Conservation (phyloP, 1,140 invertebrate genomes). For the Ostrea edulis region DNA sequence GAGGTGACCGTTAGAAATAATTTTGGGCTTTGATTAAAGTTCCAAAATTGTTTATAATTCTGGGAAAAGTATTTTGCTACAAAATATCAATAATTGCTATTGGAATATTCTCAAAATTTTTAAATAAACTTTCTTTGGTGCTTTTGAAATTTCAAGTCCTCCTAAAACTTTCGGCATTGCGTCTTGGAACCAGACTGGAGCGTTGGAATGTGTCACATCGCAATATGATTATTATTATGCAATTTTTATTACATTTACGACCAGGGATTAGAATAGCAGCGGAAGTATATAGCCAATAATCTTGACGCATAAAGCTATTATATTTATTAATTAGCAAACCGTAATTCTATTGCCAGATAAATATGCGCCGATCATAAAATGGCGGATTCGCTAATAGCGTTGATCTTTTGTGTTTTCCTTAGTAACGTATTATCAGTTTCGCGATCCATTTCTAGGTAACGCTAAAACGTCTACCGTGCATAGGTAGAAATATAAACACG, state of each 20-base stretch:
- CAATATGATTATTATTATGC: slow-evolving; percentile 30
- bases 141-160: background rate
- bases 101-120: background rate
- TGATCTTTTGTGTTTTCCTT: slow-evolving; percentile 22
- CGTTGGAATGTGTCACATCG: background rate
- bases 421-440: slow-evolving; percentile 30
- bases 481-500: slow-evolving; percentile 35
- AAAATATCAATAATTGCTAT: background rate
- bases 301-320: slow-evolving; percentile 32
- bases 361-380: slow-evolving; percentile 35
- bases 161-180: background rate
- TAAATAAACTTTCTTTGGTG: no score
- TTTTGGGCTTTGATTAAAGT: background rate
- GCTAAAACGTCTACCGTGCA: slow-evolving; percentile 3
- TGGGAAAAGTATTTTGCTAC: no score
- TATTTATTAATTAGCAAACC: slow-evolving; percentile 38
- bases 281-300: slow-evolving; percentile 39
- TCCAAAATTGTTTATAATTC: no score
- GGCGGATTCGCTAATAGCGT: slow-evolving; percentile 37
- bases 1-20: background rate
- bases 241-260: slow-evolving; percentile 36
- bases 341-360: slow-evolving; percentile 39
- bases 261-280: slow-evolving; percentile 2
- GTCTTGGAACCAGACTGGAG: background rate
- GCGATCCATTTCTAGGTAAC: background rate